Percentiles rank a stretch among this genome's conserved stretches.
These are phyloP conservation scores for Chrysotoxum bicinctum DNA, from an alignment of 2,888 invertebrate species.

Conservation along the genomic window DNA sequence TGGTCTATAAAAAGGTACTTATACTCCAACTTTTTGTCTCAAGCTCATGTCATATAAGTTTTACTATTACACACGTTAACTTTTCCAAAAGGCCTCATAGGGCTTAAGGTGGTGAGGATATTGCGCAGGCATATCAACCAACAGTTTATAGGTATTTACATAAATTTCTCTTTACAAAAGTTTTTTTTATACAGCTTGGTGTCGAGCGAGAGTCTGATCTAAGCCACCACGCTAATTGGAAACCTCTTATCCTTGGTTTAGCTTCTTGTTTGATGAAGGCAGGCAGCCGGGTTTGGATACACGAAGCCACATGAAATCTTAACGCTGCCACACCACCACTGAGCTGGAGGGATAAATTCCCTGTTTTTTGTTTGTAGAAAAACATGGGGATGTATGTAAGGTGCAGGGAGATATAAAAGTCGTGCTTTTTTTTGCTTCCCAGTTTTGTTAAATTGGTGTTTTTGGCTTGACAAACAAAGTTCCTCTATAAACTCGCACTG, in stretches of 20 bases:
- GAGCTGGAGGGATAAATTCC: constrained; percentile 63
- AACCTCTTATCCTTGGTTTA: constrained; percentile 69
- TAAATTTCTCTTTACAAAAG: constrained; percentile 61
- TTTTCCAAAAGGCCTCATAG: constrained; percentile 33
- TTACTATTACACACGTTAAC: constrained; percentile 54
- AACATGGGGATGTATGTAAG: not conserved
- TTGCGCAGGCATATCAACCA: constrained; percentile 4
- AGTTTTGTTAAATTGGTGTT: constrained; percentile 44
- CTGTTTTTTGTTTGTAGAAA: not conserved
- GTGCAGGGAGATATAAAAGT: constrained; percentile 5
- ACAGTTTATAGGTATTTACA: constrained; percentile 54
- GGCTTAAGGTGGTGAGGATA: not conserved
- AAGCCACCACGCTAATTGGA: constrained; percentile 71
- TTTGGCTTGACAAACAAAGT: constrained; percentile 65
- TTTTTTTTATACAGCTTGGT: constrained; percentile 40
- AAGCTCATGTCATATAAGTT: constrained; percentile 34
- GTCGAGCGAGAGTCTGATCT: constrained; percentile 60
- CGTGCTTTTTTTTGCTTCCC: constrained; percentile 1
- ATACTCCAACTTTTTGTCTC: constrained; percentile 5
- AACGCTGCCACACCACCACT: constrained; percentile 8
- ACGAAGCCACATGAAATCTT: constrained; percentile 67
- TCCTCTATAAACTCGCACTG: constrained; percentile 54
- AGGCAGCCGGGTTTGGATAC: not conserved
- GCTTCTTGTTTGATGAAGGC: constrained; percentile 1
- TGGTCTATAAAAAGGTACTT: not conserved